Evolutionary conservation across 2,888 invertebrate species (phyloP).

Genomic region (Carpatolechia fugitivella): DNA sequence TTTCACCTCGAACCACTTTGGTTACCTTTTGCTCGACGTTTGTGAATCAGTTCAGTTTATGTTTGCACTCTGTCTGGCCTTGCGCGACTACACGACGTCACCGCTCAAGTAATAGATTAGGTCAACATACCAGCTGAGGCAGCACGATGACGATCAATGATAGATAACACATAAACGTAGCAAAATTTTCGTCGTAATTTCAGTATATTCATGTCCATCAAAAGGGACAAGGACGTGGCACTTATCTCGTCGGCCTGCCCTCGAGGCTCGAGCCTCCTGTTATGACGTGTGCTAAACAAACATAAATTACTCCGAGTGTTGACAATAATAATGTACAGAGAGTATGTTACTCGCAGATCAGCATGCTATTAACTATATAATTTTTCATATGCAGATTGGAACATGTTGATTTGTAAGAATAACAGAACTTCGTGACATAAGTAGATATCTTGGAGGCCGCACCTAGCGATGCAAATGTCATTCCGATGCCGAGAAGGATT

Average conservation of each 20-base stretch:
- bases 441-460: constrained; percentile 30
- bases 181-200: constrained; percentile 27
- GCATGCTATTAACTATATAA: too few species aligned
- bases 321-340: constrained; percentile 27
- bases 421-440: constrained; percentile 22
- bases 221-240: constrained; percentile 42
- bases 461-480: constrained; percentile 48
- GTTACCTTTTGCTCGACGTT: constrained; percentile 2
- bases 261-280: constrained; percentile 35
- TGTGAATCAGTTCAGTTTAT: constrained; percentile 15
- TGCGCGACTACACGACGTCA: constrained; percentile 50
- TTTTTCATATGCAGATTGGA: not conserved
- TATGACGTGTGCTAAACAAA: constrained; percentile 49
- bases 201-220: constrained; percentile 41
- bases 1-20: not conserved
- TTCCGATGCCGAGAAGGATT: constrained; percentile 53
- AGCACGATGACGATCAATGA: not conserved
- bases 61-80: constrained; percentile 44
- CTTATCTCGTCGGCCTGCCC: constrained; percentile 43
- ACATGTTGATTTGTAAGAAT: constrained; percentile 8
- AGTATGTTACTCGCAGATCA: constrained; percentile 3
- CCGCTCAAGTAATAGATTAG: constrained; percentile 41
- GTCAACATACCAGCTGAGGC: constrained; percentile 41
- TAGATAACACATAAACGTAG: constrained; percentile 24
- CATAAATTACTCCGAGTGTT: constrained; percentile 42